A percentile compares a stretch with the other conserved stretches of the same genome.
phyloP scores from a whole-genome alignment of 2,888 invertebrate species.

The Dioctria linearis region DNA sequence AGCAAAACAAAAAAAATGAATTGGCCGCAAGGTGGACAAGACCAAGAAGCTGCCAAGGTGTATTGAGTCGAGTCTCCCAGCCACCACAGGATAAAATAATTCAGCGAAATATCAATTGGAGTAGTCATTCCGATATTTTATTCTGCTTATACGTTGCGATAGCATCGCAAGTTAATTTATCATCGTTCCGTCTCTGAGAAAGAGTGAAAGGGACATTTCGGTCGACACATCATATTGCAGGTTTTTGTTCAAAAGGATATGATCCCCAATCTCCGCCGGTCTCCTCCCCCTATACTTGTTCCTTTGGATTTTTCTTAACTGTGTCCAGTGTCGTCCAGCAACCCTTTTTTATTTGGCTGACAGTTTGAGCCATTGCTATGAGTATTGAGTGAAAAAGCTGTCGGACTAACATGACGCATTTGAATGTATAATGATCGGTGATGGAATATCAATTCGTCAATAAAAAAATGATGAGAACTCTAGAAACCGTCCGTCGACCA shows the following conservation, averaged over 20 bases:
- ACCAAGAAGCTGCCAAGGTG: slow-evolving; percentile 34
- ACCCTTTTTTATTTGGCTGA: slow-evolving; percentile 26
- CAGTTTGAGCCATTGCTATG: slow-evolving; percentile 43
- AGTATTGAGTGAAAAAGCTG: slow-evolving; percentile 60
- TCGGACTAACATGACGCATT: slow-evolving; percentile 62
- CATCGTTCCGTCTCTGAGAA: slow-evolving; percentile 60
- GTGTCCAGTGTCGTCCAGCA: neutral
- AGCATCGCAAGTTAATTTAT: slow-evolving; percentile 63
- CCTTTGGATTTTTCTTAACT: neutral
- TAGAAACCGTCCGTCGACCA: slow-evolving; percentile 20
- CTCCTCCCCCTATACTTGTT: slow-evolving; percentile 1
- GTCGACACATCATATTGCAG: slow-evolving; percentile 55
- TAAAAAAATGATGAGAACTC: slow-evolving; percentile 40
- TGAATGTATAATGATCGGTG: slow-evolving; percentile 62
- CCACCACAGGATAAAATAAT: slow-evolving; percentile 53
- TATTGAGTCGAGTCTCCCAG: slow-evolving; percentile 5
- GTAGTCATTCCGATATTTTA: slow-evolving; percentile 58
- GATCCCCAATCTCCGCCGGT: slow-evolving; percentile 17
- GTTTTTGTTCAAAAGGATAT: slow-evolving; percentile 35
- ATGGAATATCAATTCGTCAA: slow-evolving; percentile 62
- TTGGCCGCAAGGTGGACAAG: slow-evolving; percentile 50
- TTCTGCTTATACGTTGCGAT: slow-evolving; percentile 58
- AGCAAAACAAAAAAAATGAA: slow-evolving; percentile 40
- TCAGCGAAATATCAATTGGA: slow-evolving; percentile 58
- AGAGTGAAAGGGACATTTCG: slow-evolving; percentile 58